Percentiles rank a stretch among this genome's conserved stretches.
These are phyloP conservation scores for Colletes latitarsis DNA, from an alignment of 1,140 invertebrate genomes.

Conservation along the genomic window DNA sequence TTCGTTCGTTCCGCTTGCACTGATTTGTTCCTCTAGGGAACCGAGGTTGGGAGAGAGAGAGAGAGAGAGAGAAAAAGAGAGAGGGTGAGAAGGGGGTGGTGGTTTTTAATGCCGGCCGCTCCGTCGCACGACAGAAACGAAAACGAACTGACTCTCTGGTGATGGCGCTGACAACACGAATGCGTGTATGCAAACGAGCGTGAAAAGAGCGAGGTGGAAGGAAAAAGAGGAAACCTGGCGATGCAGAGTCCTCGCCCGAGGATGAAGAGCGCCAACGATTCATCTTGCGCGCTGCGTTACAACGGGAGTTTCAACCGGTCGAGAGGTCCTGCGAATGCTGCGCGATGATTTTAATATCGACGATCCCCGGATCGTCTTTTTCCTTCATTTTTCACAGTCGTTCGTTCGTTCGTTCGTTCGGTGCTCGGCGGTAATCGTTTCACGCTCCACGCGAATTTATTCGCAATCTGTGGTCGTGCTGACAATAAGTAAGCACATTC, in stretches of 20 bases:
- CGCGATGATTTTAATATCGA: constrained; percentile 60
- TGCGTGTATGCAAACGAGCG: constrained; percentile 32
- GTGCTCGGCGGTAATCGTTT: background rate
- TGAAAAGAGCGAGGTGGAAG: constrained; percentile 4
- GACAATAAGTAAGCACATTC: background rate
- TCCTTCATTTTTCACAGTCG: constrained; percentile 23
- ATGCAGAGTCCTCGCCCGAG: constrained; percentile 39
- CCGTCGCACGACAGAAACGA: constrained; percentile 30
- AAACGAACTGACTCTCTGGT: background rate
- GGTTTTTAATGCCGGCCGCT: constrained; percentile 46
- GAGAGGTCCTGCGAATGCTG: constrained; percentile 42
- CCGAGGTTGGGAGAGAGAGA: too few species aligned
- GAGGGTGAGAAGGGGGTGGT: background rate
- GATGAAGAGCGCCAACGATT: constrained; percentile 40
- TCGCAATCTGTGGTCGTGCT: constrained; percentile 19
- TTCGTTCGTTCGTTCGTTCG: constrained; percentile 23
- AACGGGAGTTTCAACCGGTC: constrained; percentile 19
- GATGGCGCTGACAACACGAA: background rate
- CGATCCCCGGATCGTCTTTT: constrained; percentile 16
- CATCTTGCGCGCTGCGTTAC: constrained; percentile 43
- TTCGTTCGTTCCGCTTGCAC: constrained; percentile 61
- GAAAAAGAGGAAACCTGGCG: constrained; percentile 29
- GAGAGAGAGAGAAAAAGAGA: too few species aligned
- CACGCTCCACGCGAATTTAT: constrained; percentile 14
- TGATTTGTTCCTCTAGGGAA: constrained; percentile 65